phyloP scores from a whole-genome alignment of 2,113 vertebrate species.

The Polyodon spathula region DNA sequence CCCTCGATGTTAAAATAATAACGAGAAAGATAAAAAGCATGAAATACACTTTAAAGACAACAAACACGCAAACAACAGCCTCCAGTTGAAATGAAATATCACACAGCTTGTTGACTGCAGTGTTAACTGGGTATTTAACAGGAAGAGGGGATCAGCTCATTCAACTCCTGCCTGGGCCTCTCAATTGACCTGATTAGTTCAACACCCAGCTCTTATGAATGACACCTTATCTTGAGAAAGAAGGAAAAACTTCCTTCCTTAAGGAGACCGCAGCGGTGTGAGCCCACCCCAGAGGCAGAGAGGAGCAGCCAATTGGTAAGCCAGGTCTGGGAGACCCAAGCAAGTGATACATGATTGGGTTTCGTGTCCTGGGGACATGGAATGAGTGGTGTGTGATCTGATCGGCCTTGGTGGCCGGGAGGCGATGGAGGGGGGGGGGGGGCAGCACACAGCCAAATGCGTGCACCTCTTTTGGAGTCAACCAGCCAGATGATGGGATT shows the following conservation, averaged over 20 bases:
- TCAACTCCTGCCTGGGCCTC: too few relatives aligned
- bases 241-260: too few relatives aligned
- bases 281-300: background rate
- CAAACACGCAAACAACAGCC: too few relatives aligned
- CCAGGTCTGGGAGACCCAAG: slow-evolving; percentile 19
- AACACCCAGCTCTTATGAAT: background rate
- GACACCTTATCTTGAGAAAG: background rate
- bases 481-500: slow-evolving; percentile 81
- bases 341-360: slow-evolving; percentile 30
- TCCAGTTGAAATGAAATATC: too few relatives aligned
- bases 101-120: too few relatives aligned
- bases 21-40: too few relatives aligned
- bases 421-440: slow-evolving; percentile 14
- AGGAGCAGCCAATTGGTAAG: too few relatives aligned
- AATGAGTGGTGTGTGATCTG: slow-evolving; percentile 26
- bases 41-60: too few relatives aligned
- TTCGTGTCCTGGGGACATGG: slow-evolving; percentile 35
- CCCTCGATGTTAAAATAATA: too few relatives aligned
- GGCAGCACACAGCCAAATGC: slow-evolving; percentile 30
- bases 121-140: too few relatives aligned
- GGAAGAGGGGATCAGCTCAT: too few relatives aligned
- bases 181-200: background rate
- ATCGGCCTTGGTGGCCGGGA: slow-evolving; percentile 47
- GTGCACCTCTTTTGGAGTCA: slow-evolving; percentile 69
- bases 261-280: too few relatives aligned